A percentile compares a stretch with the other conserved stretches of the same genome.
Conservation (phyloP, 2,797 vertebrate species). For the Capromys pilorides region DNA sequence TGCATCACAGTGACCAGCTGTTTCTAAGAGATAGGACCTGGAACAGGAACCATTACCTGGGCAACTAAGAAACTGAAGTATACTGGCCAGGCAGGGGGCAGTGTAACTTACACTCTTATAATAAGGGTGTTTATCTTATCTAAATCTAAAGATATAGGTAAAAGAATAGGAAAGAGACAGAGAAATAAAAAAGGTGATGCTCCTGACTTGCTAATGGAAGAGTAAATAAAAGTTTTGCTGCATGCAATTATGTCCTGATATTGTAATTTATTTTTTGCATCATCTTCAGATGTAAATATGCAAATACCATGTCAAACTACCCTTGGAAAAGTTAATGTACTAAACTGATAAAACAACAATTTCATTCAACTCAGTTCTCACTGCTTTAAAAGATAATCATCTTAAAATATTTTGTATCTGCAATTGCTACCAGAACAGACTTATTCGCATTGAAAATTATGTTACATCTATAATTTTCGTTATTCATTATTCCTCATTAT, state of each 20-base stretch:
- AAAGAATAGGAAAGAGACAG: background rate
- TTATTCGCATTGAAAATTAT: constrained; percentile 22
- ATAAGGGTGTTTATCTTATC: background rate
- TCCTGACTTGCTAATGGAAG: background rate
- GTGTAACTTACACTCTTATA: too few species aligned
- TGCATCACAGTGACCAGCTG: too few species aligned
- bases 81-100: too few species aligned
- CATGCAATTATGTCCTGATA: background rate
- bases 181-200: background rate
- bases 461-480: constrained; percentile 24
- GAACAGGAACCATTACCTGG: too few species aligned
- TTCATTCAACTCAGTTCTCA: background rate
- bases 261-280: constrained; percentile 12
- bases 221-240: constrained; percentile 38
- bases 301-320: background rate
- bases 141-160: background rate
- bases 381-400: background rate
- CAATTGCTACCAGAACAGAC: background rate
- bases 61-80: too few species aligned
- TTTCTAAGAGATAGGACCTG: too few species aligned
- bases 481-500: background rate
- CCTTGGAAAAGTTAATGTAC: constrained; percentile 35
- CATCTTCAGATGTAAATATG: constrained; percentile 36
- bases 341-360: background rate
- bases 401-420: background rate